A percentile compares a stretch with the other conserved stretches of the same genome.
phyloP scores from a whole-genome alignment of 23 tunicate species.

The Trididemnum nubilum region DNA sequence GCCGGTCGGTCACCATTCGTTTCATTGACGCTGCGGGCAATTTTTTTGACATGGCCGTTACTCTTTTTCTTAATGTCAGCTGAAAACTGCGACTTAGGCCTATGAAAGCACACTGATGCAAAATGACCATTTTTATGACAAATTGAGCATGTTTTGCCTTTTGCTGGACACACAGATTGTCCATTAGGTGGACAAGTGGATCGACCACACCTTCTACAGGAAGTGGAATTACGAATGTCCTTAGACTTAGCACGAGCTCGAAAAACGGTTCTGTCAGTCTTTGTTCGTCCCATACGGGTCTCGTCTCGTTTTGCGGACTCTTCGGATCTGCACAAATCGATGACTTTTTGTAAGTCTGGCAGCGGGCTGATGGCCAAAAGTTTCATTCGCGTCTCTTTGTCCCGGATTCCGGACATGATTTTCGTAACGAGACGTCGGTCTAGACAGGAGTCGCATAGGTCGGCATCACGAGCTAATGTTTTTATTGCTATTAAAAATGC shows the following conservation, averaged over 20 bases:
- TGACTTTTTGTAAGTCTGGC: neutral
- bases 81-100: no score
- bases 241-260: neutral
- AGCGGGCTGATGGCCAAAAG: neutral
- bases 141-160: neutral
- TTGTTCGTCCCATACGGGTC: neutral
- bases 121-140: neutral
- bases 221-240: neutral
- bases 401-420: neutral
- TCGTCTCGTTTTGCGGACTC: neutral
- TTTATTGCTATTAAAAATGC: no score
- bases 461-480: neutral
- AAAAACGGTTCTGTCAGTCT: neutral
- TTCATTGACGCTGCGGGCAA: no score
- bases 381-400: neutral
- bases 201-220: neutral
- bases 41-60: no score
- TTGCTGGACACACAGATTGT: neutral
- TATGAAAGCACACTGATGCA: neutral
- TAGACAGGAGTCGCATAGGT: neutral
- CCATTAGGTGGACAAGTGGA: neutral
- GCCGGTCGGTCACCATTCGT: no score
- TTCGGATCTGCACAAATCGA: constrained; percentile 7
- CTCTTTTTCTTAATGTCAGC: no score
- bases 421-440: constrained; percentile 1